These are phyloP conservation scores for Hymenopus coronatus DNA, from an alignment of 2,888 invertebrate species.

Conservation along the genomic window DNA sequence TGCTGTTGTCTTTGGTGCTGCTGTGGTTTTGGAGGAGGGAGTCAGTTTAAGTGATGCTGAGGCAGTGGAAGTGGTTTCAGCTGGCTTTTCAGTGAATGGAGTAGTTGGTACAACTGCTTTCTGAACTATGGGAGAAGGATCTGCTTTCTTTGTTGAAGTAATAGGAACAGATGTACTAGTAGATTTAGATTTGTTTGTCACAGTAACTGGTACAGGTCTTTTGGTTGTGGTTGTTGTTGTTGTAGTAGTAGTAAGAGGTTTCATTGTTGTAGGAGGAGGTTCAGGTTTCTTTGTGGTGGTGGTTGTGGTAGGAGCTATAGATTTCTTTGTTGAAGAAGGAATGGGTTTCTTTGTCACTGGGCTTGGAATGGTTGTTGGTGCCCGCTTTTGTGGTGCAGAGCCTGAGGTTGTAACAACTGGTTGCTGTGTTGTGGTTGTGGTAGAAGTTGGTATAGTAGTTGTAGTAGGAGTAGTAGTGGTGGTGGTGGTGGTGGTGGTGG, in stretches of 20 bases:
- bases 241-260: constrained; percentile 24
- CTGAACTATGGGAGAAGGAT: neutral
- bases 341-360: constrained; percentile 31
- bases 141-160: neutral
- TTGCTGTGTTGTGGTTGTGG: constrained; percentile 21
- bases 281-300: constrained; percentile 22
- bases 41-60: neutral
- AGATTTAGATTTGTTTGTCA: neutral
- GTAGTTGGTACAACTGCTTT: neutral
- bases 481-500: constrained; percentile 32
- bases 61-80: neutral
- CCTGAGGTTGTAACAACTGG: constrained; percentile 22
- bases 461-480: constrained; percentile 31
- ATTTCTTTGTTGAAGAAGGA: constrained; percentile 42
- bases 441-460: constrained; percentile 25
- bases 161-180: constrained; percentile 16
- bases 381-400: constrained; percentile 30
- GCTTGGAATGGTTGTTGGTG: constrained; percentile 26
- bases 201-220: neutral
- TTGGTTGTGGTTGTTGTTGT: neutral
- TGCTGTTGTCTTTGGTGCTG: neutral
- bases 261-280: constrained; percentile 27
- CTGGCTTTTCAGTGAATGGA: neutral
- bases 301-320: constrained; percentile 21
- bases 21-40: neutral